Conservation (phyloP, 2,888 invertebrate species). For the Koerneria pararmatus region DNA sequence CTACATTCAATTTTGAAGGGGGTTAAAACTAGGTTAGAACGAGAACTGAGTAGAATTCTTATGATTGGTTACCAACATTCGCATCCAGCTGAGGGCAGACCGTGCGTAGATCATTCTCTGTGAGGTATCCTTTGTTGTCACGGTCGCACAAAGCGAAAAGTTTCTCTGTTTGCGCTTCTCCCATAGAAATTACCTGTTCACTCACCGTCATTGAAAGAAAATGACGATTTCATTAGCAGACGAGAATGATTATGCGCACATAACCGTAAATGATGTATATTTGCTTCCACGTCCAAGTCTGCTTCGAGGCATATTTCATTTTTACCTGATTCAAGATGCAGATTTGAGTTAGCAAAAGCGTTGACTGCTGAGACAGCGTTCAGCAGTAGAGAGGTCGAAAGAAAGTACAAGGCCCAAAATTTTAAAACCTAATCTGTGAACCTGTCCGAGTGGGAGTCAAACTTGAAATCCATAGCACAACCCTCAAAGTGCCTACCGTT, state of each 20-base stretch:
- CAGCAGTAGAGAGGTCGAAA: too few species aligned
- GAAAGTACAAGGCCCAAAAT: too few species aligned
- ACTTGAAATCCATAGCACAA: too few species aligned
- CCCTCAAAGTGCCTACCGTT: too few species aligned
- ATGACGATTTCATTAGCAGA: conserved; percentile 29
- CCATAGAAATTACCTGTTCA: conserved; percentile 16
- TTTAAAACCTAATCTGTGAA: too few species aligned
- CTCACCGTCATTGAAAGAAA: too few species aligned
- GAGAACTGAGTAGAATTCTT: too few species aligned
- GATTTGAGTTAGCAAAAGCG: too few species aligned
- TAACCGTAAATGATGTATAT: conserved; percentile 27
- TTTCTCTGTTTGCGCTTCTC: conserved; percentile 23
- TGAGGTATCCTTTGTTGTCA: conserved; percentile 58
- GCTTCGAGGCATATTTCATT: not conserved
- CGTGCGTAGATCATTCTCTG: conserved; percentile 60
- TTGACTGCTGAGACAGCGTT: too few species aligned
- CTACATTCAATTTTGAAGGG: too few species aligned
- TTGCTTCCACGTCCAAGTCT: conserved; percentile 27
- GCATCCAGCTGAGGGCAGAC: conserved; percentile 61
- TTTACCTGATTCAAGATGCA: not conserved
- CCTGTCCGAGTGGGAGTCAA: too few species aligned
- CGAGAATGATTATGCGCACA: conserved; percentile 33
- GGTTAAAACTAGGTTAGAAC: too few species aligned
- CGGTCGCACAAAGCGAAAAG: conserved; percentile 28
- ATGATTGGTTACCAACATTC: conserved; percentile 32